Base-by-base conservation (phyloP, 2,888 invertebrate species). In the Plagiodera versicolora region DNA sequence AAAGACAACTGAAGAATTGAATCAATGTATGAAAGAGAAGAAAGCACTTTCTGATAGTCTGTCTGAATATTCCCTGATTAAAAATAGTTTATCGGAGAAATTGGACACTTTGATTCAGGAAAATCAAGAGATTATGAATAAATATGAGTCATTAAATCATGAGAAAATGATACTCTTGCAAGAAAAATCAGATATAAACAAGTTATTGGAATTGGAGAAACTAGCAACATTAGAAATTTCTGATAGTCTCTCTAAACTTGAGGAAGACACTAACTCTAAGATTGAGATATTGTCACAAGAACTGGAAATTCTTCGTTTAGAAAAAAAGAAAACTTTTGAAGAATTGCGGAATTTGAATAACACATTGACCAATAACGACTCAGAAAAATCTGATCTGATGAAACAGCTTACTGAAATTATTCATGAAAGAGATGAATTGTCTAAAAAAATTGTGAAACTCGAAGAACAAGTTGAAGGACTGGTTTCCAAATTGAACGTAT, bases 351-450 rank as follows among this genome's bases (percentile, higher is more conserved):
- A 52, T 39, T 20, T 35, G 19, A 52, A 10, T 11, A 20, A 52
- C 9, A 10, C 39, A 16, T 20, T 52, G 19, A 14, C 35, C 9
- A 20, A 16, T 8, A 24, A 39, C 8, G n/a, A 6, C 20, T 52
- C 16, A 6, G 20, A 53, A 8, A 44, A 45, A 28, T 45, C 24
- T 16, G 44, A 53, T 11, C 44, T 44, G 24, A 8, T n/a, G n/a
- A n/a, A n/a, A n/a, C n/a, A n/a, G n/a, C n/a, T n/a, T n/a, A n/a
- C n/a, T n/a, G n/a, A n/a, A n/a, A n/a, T n/a, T n/a, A n/a, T 24
- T 14, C 6, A 16, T 30, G 54, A 54, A 19, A 59, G 32, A 10
- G 44, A 45, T 28, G 44, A 54, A 32, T 30, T 56, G n/a, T 18
- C 20, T n/a, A n/a, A 47, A 44, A 56, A 49, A 48, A 14, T 48